These are phyloP conservation scores for Aphidius ervi DNA, from an alignment of 1,140 invertebrate genomes.

Conservation along the genomic window DNA sequence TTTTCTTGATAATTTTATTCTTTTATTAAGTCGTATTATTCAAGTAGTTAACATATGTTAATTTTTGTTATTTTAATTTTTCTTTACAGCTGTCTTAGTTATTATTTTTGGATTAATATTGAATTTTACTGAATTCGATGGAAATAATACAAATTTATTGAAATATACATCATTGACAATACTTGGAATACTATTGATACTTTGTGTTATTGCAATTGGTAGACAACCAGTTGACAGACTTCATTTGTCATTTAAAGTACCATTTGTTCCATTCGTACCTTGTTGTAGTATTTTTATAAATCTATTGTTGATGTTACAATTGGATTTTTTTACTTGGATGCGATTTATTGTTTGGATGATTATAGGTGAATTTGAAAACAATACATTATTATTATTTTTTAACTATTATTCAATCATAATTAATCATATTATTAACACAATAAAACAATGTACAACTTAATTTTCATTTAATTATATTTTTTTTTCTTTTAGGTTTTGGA, in stretches of 20 bases:
- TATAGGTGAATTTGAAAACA: slow-evolving; percentile 52
- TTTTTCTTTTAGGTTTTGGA: slow-evolving; percentile 41
- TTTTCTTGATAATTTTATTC: too few species aligned
- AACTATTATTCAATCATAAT: too few species aligned
- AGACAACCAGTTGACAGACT: slow-evolving; percentile 49
- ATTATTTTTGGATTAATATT: slow-evolving; percentile 37
- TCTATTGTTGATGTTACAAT: slow-evolving; percentile 82
- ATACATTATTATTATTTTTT: too few species aligned
- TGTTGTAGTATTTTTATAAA: slow-evolving; percentile 81
- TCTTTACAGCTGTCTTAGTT: slow-evolving; percentile 38
- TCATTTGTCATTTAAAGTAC: slow-evolving; percentile 56
- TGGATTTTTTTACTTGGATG: slow-evolving; percentile 80
- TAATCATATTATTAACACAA: too few species aligned
- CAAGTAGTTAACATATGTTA: too few species aligned
- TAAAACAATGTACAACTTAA: too few species aligned
- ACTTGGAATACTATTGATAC: slow-evolving; percentile 40
- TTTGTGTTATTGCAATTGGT: slow-evolving; percentile 43
- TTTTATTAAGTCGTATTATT: too few species aligned
- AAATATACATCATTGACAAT: slow-evolving; percentile 37
- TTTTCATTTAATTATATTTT: too few species aligned
- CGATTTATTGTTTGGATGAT: slow-evolving; percentile 78
- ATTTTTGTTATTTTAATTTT: background rate
- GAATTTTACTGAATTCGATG: slow-evolving; percentile 26
- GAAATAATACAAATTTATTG: slow-evolving; percentile 30
- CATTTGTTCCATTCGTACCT: slow-evolving; percentile 80